These are phyloP conservation scores for Phainopepla nitens DNA, from an alignment of 2,113 vertebrate species.

Conservation along the genomic window DNA sequence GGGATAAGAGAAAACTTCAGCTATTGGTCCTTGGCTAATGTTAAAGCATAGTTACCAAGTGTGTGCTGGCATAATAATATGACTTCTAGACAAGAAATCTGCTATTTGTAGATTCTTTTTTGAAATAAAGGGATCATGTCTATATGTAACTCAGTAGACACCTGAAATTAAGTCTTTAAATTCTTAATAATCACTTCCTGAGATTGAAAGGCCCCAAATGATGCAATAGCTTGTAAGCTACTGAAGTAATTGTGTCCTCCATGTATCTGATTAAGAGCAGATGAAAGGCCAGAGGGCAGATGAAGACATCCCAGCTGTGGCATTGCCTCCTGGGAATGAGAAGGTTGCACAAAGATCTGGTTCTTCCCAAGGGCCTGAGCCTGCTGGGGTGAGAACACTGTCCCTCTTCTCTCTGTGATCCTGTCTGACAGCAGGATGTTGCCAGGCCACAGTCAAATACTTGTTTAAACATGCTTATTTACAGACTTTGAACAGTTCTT, in stretches of 20 bases:
- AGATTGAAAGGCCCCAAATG: not conserved
- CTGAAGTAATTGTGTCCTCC: not conserved
- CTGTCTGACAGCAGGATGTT: not conserved
- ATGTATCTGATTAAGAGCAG: not conserved
- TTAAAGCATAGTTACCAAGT: not conserved
- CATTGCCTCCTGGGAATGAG: not conserved
- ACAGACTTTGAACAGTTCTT: not conserved
- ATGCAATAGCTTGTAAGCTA: not conserved
- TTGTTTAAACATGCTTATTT: not conserved
- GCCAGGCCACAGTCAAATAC: not conserved
- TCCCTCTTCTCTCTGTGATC: not conserved
- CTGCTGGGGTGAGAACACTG: not conserved
- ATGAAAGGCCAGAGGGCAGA: not conserved
- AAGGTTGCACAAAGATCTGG: not conserved
- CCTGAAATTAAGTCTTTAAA: not conserved
- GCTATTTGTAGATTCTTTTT: not conserved
- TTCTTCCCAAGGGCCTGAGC: not conserved
- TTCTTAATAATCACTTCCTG: not conserved
- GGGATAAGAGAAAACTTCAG: not conserved
- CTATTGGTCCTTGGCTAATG: not conserved
- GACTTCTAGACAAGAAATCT: not conserved
- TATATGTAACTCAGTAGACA: not conserved
- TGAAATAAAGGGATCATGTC: not conserved
- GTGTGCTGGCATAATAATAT: not conserved
- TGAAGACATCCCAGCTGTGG: not conserved